These are phyloP conservation scores for Argyrosomus japonicus DNA, from an alignment of 2,113 vertebrate genomes.

Conservation along the genomic window DNA sequence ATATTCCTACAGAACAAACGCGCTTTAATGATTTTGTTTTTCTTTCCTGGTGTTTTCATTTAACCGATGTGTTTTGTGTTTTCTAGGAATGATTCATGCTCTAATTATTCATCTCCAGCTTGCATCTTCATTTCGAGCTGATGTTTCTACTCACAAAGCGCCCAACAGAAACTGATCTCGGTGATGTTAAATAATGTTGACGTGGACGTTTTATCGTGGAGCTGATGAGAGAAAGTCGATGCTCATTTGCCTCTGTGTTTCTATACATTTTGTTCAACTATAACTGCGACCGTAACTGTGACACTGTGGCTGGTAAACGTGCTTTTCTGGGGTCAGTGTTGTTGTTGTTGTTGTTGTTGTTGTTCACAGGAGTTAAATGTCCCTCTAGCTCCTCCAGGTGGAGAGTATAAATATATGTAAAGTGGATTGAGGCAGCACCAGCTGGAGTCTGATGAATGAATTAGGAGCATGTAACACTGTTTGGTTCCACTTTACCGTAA, in stretches of 20 bases:
- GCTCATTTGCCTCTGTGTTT: background rate
- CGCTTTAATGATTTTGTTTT: constrained; percentile 21
- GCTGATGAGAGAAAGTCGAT: background rate
- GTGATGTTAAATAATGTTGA: background rate
- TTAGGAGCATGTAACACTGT: background rate
- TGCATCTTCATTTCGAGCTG: constrained; percentile 12
- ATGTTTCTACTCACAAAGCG: background rate
- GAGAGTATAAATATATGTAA: background rate
- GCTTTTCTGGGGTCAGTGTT: background rate
- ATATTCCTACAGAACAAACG: background rate
- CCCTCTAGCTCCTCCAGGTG: constrained; percentile 36
- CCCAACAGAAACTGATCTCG: background rate
- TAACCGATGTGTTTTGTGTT: background rate
- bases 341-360: background rate
- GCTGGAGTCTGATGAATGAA: background rate
- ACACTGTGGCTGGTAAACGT: background rate
- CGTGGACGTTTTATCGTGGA: background rate
- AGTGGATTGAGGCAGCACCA: background rate
- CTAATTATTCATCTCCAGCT: constrained; percentile 3
- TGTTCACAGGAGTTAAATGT: background rate
- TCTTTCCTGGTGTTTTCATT: constrained; percentile 17
- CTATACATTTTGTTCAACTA: background rate
- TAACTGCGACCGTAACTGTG: background rate
- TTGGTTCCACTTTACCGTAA: background rate
- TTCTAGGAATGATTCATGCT: background rate